Percentiles rank a stretch among this genome's conserved stretches.
Conservation (phyloP, 2,888 invertebrate species). For the Quadroppia sp. region DNA sequence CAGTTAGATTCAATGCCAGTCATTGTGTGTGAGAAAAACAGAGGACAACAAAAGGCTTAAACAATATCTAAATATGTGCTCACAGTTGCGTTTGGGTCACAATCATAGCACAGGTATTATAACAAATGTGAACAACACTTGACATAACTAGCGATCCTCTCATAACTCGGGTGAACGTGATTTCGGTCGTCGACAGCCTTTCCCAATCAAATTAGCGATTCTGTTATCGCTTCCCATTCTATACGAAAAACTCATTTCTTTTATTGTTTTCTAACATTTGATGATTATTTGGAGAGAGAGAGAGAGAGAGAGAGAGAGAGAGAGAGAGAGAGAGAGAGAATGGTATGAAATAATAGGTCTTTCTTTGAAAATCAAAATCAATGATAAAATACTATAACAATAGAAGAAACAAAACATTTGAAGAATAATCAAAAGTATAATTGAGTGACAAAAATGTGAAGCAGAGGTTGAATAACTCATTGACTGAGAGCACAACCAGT, state of each 20-base stretch:
- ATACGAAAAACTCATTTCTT: neutral
- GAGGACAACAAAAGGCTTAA: conserved; percentile 11
- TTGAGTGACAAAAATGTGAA: conserved; percentile 12
- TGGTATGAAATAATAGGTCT: neutral
- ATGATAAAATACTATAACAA: neutral
- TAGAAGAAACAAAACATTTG: neutral
- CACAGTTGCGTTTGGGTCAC: neutral
- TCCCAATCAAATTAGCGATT: neutral
- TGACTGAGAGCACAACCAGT: neutral
- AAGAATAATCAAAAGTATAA: neutral
- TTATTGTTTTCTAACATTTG: conserved; percentile 1
- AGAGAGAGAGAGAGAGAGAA: neutral
- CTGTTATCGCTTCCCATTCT: neutral
- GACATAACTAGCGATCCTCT: neutral
- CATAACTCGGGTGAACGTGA: neutral
- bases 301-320: neutral
- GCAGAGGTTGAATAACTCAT: conserved; percentile 16
- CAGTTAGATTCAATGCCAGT: neutral
- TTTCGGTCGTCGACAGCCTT: conserved; percentile 12
- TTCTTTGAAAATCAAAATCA: neutral
- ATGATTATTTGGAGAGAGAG: neutral
- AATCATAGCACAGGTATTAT: neutral
- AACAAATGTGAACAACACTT: conserved; percentile 20
- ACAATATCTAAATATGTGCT: neutral
- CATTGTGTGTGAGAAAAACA: neutral